phyloP scores from a whole-genome alignment of 2,113 vertebrate species.

The Eleginops maclovinus region DNA sequence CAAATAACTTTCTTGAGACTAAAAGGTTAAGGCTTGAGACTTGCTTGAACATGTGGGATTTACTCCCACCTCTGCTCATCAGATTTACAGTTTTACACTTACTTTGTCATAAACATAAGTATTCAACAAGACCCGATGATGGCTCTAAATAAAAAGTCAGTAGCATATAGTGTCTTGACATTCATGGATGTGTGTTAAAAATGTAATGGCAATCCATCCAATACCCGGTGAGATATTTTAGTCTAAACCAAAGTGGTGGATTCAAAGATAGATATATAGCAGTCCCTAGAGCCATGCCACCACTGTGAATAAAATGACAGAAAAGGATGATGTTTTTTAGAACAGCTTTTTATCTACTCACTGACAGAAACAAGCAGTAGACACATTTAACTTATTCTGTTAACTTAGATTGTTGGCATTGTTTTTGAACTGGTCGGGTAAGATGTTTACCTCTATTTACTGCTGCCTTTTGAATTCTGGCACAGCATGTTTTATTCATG shows the following conservation, averaged over 20 bases:
- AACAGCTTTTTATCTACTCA: background rate
- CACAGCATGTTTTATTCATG: constrained; percentile 21
- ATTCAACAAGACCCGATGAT: background rate
- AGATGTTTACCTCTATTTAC: constrained; percentile 31
- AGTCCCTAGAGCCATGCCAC: background rate
- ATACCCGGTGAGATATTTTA: background rate
- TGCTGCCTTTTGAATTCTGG: constrained; percentile 17
- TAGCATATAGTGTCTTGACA: background rate
- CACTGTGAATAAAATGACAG: background rate
- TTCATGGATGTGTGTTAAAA: background rate
- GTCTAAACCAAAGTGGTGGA: background rate
- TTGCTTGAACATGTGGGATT: no score
- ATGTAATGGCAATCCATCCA: background rate
- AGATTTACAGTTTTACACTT: background rate
- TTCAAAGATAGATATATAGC: background rate
- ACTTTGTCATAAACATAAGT: background rate
- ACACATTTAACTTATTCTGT: background rate
- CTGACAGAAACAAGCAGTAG: background rate
- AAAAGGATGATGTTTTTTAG: background rate
- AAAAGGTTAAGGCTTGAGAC: no score
- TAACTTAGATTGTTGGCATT: background rate
- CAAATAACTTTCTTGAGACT: no score
- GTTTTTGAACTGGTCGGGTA: background rate
- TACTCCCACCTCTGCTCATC: no score
- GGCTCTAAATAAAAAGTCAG: background rate